These are phyloP conservation scores for Pteronura brasiliensis DNA, from an alignment of 2,113 vertebrate species.

Conservation along the genomic window DNA sequence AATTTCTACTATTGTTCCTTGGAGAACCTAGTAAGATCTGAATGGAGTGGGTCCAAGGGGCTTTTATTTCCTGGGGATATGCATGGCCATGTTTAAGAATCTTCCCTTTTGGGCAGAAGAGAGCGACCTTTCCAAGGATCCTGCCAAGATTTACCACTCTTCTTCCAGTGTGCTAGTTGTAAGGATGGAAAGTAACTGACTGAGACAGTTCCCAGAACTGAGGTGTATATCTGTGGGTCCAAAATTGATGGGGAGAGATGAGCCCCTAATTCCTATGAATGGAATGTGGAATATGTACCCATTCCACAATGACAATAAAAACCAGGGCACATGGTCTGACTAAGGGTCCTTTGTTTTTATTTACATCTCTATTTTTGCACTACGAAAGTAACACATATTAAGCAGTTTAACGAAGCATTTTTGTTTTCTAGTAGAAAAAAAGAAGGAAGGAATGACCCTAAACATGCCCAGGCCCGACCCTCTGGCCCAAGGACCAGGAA, in stretches of 20 bases:
- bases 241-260: neutral
- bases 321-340: neutral
- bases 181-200: neutral
- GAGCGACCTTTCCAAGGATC: neutral
- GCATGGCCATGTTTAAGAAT: neutral
- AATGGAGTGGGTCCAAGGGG: neutral
- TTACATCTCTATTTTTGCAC: neutral
- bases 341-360: neutral
- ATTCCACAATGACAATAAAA: neutral
- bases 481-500: neutral
- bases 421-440: neutral
- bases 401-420: neutral
- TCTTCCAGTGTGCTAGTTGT: neutral
- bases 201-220: neutral
- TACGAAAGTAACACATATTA: neutral
- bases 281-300: neutral
- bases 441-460: neutral
- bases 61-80: neutral
- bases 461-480: neutral
- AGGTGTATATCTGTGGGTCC: neutral
- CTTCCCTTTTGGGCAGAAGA: neutral
- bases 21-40: neutral
- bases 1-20: neutral
- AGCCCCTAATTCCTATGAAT: neutral
- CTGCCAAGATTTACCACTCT: neutral